Conservation (phyloP, 2,888 invertebrate species). For the Melinopterus prodromus region DNA sequence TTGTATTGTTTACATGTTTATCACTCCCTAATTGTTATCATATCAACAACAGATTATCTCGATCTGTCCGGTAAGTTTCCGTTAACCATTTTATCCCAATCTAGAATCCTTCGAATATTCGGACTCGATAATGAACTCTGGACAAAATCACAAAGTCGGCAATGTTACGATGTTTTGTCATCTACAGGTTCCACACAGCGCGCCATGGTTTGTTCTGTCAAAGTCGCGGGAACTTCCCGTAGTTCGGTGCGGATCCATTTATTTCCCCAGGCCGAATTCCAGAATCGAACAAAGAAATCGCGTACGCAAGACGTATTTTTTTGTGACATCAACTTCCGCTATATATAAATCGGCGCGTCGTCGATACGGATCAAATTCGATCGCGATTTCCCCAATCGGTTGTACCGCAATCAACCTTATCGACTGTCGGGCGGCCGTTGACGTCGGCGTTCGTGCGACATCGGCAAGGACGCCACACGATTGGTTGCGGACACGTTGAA, state of each 20-base stretch:
- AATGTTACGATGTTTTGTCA: not conserved
- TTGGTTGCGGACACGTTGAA: slow-evolving; percentile 62
- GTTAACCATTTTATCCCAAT: not conserved
- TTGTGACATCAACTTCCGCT: slow-evolving; percentile 57
- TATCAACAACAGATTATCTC: not conserved
- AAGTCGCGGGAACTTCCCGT: slow-evolving; percentile 5
- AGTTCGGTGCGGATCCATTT: slow-evolving; percentile 21
- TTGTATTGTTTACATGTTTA: not conserved
- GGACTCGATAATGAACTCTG: not conserved
- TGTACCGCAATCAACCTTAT: slow-evolving; percentile 50
- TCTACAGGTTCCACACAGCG: not conserved
- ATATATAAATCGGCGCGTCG: slow-evolving; percentile 53
- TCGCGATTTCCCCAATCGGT: slow-evolving; percentile 45
- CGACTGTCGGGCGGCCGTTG: slow-evolving; percentile 52
- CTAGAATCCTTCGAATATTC: not conserved
- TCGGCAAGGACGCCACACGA: slow-evolving; percentile 60
- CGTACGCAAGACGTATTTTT: slow-evolving; percentile 57
- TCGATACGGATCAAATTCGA: slow-evolving; percentile 53
- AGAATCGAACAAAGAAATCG: slow-evolving; percentile 57
- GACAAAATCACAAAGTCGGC: no score
- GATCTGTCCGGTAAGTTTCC: not conserved
- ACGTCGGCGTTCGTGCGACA: slow-evolving; percentile 52
- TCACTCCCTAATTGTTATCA: not conserved
- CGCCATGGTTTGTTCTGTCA: not conserved
- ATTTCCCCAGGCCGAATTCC: slow-evolving; percentile 22